Conservation (phyloP, 2,113 vertebrate species). For the Otolemur garnettii region DNA sequence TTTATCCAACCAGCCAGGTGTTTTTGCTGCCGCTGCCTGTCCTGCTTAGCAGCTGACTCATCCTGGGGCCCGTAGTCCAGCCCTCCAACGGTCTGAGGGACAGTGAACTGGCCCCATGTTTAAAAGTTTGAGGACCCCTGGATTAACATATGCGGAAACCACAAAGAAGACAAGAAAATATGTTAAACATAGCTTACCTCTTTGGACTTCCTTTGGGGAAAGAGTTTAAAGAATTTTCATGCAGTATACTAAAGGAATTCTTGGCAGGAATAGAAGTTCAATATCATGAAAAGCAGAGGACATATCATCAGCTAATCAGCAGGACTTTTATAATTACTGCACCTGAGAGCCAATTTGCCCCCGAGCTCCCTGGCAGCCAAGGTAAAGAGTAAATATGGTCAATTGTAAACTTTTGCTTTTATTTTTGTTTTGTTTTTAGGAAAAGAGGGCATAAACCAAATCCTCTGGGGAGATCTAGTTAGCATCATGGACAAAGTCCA, state of each 20-base stretch:
- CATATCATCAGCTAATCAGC: accelerated
- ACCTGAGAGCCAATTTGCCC: background rate
- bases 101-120: too few relatives aligned
- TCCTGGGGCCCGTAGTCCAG: too few relatives aligned
- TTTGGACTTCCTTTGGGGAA: background rate
- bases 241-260: background rate
- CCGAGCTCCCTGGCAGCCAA: background rate
- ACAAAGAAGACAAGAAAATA: background rate
- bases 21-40: too few relatives aligned
- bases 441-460: background rate
- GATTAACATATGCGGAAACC: background rate
- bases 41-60: too few relatives aligned
- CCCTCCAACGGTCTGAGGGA: too few relatives aligned
- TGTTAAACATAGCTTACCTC: background rate
- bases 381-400: background rate
- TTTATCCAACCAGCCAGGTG: too few relatives aligned
- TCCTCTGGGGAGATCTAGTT: constrained; percentile 31
- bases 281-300: background rate
- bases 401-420: background rate
- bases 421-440: constrained; percentile 45
- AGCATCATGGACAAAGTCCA: constrained; percentile 27
- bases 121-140: too few relatives aligned
- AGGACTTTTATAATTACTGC: too few relatives aligned
- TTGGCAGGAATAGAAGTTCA: background rate
- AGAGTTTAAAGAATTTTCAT: background rate